Percentiles rank a stretch among this genome's conserved stretches.
These are phyloP conservation scores for Helicolenus hilgendorfi DNA, from an alignment of 2,797 vertebrate species.

Conservation along the genomic window DNA sequence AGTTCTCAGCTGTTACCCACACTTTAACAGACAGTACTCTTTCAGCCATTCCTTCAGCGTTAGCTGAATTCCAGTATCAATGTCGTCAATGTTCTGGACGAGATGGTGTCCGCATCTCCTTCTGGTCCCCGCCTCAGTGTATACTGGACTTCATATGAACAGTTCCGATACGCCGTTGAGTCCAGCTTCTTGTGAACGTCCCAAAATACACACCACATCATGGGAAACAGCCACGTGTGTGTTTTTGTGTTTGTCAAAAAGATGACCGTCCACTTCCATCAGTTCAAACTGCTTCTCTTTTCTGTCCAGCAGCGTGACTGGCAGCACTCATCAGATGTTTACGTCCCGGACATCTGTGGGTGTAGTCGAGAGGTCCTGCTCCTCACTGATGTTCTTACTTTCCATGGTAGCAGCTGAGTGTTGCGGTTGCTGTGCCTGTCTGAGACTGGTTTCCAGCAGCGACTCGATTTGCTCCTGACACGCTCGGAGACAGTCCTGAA, in stretches of 20 bases:
- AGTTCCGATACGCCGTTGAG: not conserved
- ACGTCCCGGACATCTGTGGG: slow-evolving; percentile 96
- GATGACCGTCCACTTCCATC: not conserved
- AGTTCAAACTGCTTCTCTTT: not conserved
- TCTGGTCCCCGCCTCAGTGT: not conserved
- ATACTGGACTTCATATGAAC: not conserved
- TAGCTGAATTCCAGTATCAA: not conserved
- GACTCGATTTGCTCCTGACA: slow-evolving; percentile 98
- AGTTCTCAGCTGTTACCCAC: not conserved
- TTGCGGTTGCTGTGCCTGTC: slow-evolving; percentile 89
- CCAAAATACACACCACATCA: not conserved
- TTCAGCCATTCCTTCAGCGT: not conserved
- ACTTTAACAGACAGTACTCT: not conserved
- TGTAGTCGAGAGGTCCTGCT: slow-evolving; percentile 93
- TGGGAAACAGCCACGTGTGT: not conserved
- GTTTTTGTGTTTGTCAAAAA: not conserved
- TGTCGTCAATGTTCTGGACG: not conserved
- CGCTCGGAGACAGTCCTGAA: slow-evolving; percentile 95
- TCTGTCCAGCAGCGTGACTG: not conserved
- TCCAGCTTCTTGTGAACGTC: not conserved
- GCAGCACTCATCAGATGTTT: slow-evolving; percentile 92
- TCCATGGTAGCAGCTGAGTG: slow-evolving; percentile 89
- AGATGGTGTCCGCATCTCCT: not conserved
- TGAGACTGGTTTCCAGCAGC: slow-evolving; percentile 95
- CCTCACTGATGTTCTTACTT: slow-evolving; percentile 93